These are phyloP conservation scores for Pangasius djambal DNA, from an alignment of 2,797 vertebrate genomes.

Conservation along the genomic window DNA sequence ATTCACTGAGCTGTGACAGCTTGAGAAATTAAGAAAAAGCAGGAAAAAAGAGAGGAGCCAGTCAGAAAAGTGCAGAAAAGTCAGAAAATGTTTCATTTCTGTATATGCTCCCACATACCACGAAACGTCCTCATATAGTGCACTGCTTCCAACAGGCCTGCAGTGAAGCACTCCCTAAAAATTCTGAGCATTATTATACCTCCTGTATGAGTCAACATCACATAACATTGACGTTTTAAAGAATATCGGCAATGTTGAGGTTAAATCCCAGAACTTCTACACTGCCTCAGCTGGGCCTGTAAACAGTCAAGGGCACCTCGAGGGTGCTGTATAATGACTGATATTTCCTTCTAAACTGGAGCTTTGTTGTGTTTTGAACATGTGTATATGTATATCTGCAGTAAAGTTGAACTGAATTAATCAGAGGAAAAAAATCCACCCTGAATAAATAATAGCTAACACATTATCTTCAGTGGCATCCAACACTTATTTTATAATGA, in stretches of 20 bases:
- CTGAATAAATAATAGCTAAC: no score
- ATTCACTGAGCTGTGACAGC: background rate
- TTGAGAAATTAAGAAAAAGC: background rate
- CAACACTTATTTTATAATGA: no score
- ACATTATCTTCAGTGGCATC: no score
- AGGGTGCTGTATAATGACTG: background rate
- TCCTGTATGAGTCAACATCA: background rate
- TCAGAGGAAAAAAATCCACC: no score
- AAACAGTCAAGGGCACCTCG: background rate
- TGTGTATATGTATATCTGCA: background rate
- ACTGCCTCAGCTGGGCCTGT: background rate
- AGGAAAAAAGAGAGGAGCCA: background rate
- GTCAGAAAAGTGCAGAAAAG: background rate
- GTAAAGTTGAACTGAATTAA: no score
- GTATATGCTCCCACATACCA: background rate
- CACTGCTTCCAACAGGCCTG: no score
- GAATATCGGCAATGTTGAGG: background rate
- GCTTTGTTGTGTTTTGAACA: background rate
- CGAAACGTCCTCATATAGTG: no score
- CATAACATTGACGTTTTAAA: background rate
- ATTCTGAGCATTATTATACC: background rate
- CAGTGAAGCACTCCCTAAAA: background rate
- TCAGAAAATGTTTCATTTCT: background rate
- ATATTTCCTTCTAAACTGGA: background rate
- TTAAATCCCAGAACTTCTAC: background rate